Percentiles rank a stretch among this genome's conserved stretches.
These are phyloP conservation scores for Thymallus thymallus DNA, from an alignment of 2,113 vertebrate genomes.

Conservation along the genomic window DNA sequence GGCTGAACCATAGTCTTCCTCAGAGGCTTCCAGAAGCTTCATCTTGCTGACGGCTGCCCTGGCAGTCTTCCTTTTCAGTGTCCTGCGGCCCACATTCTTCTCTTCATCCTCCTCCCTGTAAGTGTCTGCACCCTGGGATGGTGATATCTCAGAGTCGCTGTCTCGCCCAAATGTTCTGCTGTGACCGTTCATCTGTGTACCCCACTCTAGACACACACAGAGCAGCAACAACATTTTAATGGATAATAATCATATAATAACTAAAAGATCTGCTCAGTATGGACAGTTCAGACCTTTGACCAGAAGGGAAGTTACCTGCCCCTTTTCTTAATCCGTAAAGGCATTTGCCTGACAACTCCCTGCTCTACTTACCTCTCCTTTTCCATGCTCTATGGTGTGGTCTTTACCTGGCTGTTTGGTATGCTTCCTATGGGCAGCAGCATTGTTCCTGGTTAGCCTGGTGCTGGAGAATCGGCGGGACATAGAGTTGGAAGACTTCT, in stretches of 20 bases:
- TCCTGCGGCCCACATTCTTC: conserved; percentile 42
- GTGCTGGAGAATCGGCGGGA: conserved; percentile 56
- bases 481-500: conserved; percentile 47
- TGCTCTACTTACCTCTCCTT: no score
- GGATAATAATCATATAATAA: background rate
- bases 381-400: no score
- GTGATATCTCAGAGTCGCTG: conserved; percentile 41
- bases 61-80: conserved; percentile 80
- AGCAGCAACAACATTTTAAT: background rate
- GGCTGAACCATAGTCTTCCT: conserved; percentile 72
- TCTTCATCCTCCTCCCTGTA: conserved; percentile 33
- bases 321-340: no score
- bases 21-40: conserved; percentile 80
- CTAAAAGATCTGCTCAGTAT: no score
- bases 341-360: no score
- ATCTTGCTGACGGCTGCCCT: conserved; percentile 85
- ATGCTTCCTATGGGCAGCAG: conserved; percentile 61
- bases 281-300: background rate
- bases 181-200: conserved; percentile 64
- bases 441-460: conserved; percentile 76
- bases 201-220: conserved; percentile 46
- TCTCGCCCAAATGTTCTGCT: conserved; percentile 52
- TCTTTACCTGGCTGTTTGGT: conserved; percentile 55
- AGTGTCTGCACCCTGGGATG: conserved; percentile 46
- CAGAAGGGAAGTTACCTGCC: no score